These are phyloP conservation scores for Agrotis segetum DNA, from an alignment of 2,888 invertebrate species.

Conservation along the genomic window DNA sequence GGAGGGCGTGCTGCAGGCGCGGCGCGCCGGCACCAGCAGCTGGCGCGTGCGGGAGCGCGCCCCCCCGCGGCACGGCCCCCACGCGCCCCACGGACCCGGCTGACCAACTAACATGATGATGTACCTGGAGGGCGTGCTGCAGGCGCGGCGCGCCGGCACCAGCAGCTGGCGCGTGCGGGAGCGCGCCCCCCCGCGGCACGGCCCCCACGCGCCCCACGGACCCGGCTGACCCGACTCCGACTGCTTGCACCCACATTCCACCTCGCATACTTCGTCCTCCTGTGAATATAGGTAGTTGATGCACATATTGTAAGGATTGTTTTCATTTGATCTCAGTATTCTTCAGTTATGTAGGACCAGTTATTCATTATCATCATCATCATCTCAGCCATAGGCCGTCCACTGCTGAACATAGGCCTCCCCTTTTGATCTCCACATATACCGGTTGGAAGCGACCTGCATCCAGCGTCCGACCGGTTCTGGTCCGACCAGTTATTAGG, in stretches of 20 bases:
- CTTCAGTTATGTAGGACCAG: too few relatives aligned
- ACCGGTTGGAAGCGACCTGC: too few relatives aligned
- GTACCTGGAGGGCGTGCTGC: slow-evolving; percentile 82
- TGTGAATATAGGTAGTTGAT: slow-evolving; percentile 36
- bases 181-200: slow-evolving; percentile 85
- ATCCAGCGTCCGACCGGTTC: too few relatives aligned
- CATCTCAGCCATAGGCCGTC: too few relatives aligned
- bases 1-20: slow-evolving; percentile 79
- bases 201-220: slow-evolving; percentile 87
- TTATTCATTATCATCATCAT: too few relatives aligned
- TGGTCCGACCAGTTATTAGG: too few relatives aligned
- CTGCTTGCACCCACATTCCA: slow-evolving; percentile 82
- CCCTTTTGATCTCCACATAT: too few relatives aligned
- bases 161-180: slow-evolving; percentile 83
- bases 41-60: slow-evolving; percentile 85
- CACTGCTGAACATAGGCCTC: too few relatives aligned
- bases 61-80: slow-evolving; percentile 86
- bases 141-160: slow-evolving; percentile 77
- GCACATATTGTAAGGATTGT: too few relatives aligned
- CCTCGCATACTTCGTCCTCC: slow-evolving; percentile 84
- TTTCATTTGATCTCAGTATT: background rate
- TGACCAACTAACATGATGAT: slow-evolving; percentile 4
- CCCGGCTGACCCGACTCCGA: slow-evolving; percentile 77
- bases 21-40: slow-evolving; percentile 78
- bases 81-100: slow-evolving; percentile 82